Percentiles rank a stretch among this genome's conserved stretches.
phyloP scores from a whole-genome alignment of 2,797 vertebrate species.

The Philypnodon macrostomus region DNA sequence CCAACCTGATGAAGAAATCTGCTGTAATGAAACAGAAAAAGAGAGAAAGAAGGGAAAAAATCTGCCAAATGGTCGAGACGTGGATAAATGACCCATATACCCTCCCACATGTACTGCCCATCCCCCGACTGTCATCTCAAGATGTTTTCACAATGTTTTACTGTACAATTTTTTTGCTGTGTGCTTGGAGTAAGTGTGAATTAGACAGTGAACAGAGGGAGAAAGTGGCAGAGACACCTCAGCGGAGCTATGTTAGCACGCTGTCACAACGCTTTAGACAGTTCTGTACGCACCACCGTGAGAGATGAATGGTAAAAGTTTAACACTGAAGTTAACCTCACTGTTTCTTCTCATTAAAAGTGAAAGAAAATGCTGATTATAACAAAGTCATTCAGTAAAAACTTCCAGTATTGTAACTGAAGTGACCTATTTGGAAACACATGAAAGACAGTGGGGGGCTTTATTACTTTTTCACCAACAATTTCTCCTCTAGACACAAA shows the following conservation, averaged over 20 bases:
- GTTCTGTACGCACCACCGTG: conserved; percentile 15
- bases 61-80: conserved; percentile 58
- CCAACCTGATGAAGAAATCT: conserved; percentile 60
- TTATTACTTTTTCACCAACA: too few species aligned
- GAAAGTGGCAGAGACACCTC: conserved; percentile 73
- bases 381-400: too few species aligned
- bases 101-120: conserved; percentile 26
- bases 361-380: too few species aligned
- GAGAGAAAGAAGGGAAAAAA: conserved; percentile 11
- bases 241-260: conserved; percentile 69
- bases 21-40: conserved; percentile 33
- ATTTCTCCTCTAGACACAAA: too few species aligned
- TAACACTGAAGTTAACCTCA: conserved; percentile 67
- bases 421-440: too few species aligned
- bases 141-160: conserved; percentile 79
- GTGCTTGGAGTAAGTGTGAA: conserved; percentile 78
- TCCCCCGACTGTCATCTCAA: conserved; percentile 52
- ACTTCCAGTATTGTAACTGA: too few species aligned
- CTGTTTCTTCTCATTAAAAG: conserved; percentile 33
- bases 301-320: conserved; percentile 60
- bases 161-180: conserved; percentile 59
- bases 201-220: conserved; percentile 73
- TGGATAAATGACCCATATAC: conserved; percentile 57
- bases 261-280: conserved; percentile 68
- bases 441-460: too few species aligned